Base-by-base conservation (phyloP, 1,140 invertebrate species). In the Saxidomus purpurata region DNA sequence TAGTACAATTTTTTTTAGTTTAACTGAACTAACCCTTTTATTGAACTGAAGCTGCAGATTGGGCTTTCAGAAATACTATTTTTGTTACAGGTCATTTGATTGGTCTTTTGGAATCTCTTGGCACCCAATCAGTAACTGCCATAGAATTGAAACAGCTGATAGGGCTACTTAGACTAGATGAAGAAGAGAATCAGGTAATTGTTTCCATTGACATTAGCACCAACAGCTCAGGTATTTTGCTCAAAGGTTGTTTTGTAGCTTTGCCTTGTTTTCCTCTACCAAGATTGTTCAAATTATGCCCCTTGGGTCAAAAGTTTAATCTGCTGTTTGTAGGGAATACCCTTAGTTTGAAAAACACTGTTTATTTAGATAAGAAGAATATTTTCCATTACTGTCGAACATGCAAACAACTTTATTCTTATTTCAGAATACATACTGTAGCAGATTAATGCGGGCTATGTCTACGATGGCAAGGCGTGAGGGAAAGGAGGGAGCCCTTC, bases 91-190 rank as follows among this genome's bases (percentile, higher is more conserved):
- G 96, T 83, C 96, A 96, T 91, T 92, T 97, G 38, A 96, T 97
- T 63, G 96, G 96, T 88, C 91, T 97, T 17, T 94, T 97, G 47
- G 97, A 97, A 94, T 95, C 95, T 89, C 94, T 97, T 25, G 97
- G 96, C 61, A 96, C 96, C 69, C 94, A 97, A 61, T 97, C 97
- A 67, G 96, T 97, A 79, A 96, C 96, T 28, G 95, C 97, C 0
- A 93, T 93, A 28, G 97, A 97, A 93, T 93, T 97, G 0, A 97
- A 97, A 93, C 95, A 96, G 43, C 92, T 97, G 71, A 96, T 96
- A 77, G 93, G 95, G 52, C 92, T 96, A 11, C 92, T 97, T 9
- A 94, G 94, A 92, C 87, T 93, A 19, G 93, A 94, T 85, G 94
- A 94, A 76, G 94, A 95, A 61, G 94, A 92, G 59, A 92, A 94